phyloP scores from a whole-genome alignment of 1,140 invertebrate species.

The Drosophila chauvacae region DNA sequence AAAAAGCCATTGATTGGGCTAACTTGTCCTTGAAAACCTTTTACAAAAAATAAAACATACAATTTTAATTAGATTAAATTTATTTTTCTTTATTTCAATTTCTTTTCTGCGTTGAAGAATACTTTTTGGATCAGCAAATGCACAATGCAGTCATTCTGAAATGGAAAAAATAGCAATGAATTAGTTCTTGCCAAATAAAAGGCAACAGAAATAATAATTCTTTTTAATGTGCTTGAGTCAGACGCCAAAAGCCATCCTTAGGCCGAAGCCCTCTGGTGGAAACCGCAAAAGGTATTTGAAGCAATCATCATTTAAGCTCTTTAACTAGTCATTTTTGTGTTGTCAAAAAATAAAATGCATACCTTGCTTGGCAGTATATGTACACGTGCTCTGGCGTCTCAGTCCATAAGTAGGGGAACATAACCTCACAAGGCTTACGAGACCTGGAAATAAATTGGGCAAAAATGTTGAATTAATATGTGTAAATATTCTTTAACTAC shows the following conservation, averaged over 20 bases:
- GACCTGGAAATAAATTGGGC: neutral
- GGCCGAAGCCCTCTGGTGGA: constrained; percentile 86
- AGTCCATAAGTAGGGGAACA: neutral
- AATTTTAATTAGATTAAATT: neutral
- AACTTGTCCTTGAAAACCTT: neutral
- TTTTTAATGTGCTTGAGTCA: constrained; percentile 81
- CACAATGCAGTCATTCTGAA: neutral
- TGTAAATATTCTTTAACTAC: neutral
- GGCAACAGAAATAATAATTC: neutral
- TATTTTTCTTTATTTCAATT: neutral
- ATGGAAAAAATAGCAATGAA: neutral
- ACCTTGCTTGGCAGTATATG: constrained; percentile 17
- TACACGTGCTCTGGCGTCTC: neutral
- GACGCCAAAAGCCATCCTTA: constrained; percentile 86
- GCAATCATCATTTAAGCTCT: constrained; percentile 69
- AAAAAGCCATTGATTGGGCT: too few species aligned
- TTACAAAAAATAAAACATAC: neutral
- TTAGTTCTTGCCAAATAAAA: neutral
- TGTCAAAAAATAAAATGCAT: neutral
- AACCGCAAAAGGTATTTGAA: constrained; percentile 88
- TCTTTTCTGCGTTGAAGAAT: neutral
- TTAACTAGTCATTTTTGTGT: neutral
- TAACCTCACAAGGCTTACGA: constrained; percentile 41
- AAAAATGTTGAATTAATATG: neutral
- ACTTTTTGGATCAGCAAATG: neutral